A percentile compares a stretch with the other conserved stretches of the same genome.
Evolutionary conservation across 2,113 vertebrate genomes (phyloP).

Genomic region (Corydoras sp.): DNA sequence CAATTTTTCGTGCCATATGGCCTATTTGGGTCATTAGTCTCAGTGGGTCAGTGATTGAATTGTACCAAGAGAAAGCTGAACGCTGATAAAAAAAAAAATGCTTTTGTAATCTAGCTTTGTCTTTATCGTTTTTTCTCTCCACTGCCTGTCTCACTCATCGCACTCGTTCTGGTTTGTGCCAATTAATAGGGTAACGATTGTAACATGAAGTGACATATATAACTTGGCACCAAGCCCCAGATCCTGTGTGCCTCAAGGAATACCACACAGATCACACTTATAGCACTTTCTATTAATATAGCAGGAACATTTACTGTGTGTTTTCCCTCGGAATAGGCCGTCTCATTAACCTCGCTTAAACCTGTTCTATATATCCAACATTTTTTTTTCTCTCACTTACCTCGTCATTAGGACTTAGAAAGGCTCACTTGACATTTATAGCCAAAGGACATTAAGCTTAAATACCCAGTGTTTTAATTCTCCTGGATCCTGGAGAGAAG

Average conservation of each 20-base stretch:
- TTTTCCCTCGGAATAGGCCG: conserved; percentile 25
- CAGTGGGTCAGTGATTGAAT: conserved; percentile 22
- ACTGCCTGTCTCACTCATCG: not conserved
- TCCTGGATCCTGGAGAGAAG: too few relatives aligned
- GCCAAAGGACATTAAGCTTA: too few relatives aligned
- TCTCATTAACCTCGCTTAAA: conserved; percentile 20
- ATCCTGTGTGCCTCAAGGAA: conserved; percentile 27
- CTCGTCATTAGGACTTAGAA: not conserved
- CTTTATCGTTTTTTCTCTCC: not conserved
- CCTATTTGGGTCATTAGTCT: conserved; percentile 32
- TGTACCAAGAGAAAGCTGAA: conserved; percentile 17
- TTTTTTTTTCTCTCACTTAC: not conserved
- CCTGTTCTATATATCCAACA: not conserved
- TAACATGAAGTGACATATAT: conserved; percentile 22
- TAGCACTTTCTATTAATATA: conserved; percentile 26
- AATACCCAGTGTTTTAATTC: too few relatives aligned
- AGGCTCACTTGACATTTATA: not conserved
- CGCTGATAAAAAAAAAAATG: not conserved
- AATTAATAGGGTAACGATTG: conserved; percentile 2
- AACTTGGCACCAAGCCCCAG: conserved; percentile 26
- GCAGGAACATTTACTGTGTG: conserved; percentile 6
- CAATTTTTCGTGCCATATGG: conserved; percentile 10
- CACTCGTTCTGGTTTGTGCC: not conserved
- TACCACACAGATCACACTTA: conserved; percentile 12
- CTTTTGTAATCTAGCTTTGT: not conserved